These are phyloP conservation scores for Fragum fragum DNA, from an alignment of 2,888 invertebrate genomes.

Conservation along the genomic window DNA sequence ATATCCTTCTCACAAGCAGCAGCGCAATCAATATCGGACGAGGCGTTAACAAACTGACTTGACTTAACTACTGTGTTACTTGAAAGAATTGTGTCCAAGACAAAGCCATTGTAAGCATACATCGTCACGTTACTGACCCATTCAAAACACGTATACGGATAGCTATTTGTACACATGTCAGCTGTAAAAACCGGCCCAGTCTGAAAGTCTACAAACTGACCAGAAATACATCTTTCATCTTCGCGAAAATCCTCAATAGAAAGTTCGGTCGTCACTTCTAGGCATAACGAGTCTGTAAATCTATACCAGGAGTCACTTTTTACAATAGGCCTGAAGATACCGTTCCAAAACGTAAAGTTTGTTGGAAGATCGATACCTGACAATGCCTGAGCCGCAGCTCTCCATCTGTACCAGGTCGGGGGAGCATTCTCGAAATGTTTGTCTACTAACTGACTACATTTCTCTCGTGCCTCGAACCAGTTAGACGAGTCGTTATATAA, in stretches of 20 bases:
- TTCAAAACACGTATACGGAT: neutral
- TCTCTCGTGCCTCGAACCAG: constrained; percentile 6
- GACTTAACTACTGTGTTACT: neutral
- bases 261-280: neutral
- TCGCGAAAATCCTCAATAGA: neutral
- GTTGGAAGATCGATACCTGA: neutral
- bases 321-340: neutral
- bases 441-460: neutral
- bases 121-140: constrained; percentile 6
- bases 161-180: neutral
- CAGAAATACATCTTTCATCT: constrained; percentile 5
- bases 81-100: neutral
- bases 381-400: neutral
- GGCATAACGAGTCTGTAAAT: neutral
- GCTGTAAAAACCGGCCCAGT: neutral
- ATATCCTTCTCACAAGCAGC: neutral
- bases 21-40: neutral
- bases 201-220: neutral
- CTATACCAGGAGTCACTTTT: constrained; percentile 6
- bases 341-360: constrained; percentile 10
- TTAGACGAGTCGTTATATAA: neutral
- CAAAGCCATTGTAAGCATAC: neutral
- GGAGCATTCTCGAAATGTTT: neutral
- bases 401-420: neutral
- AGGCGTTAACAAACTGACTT: neutral